A percentile compares a stretch with the other conserved stretches of the same genome.
These are phyloP conservation scores for Exephanes ischioxanthus DNA, from an alignment of 2,888 invertebrate genomes.

Conservation along the genomic window DNA sequence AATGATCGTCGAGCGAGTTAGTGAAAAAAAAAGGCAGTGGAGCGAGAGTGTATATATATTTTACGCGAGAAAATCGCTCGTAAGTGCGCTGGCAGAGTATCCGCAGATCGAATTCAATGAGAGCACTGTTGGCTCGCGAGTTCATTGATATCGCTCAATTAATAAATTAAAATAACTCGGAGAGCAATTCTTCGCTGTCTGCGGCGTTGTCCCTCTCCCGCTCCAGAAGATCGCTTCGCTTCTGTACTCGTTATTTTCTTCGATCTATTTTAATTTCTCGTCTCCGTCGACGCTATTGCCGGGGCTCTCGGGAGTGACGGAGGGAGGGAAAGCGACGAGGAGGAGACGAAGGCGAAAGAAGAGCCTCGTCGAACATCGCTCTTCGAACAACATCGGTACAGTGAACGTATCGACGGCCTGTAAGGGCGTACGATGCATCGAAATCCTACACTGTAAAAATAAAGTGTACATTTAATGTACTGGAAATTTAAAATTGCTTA, in stretches of 20 bases:
- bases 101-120: slow-evolving; percentile 81
- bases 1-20: slow-evolving; percentile 30
- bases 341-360: not conserved
- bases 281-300: not conserved
- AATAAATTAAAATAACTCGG: slow-evolving; percentile 83
- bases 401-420: not conserved
- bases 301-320: not conserved
- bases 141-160: slow-evolving; percentile 84
- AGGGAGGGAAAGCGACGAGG: not conserved
- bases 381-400: not conserved
- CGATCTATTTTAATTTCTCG: slow-evolving; percentile 16
- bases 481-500: too few relatives aligned
- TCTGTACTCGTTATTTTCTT: not conserved
- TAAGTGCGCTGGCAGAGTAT: not conserved
- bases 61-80: slow-evolving; percentile 19
- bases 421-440: too few relatives aligned
- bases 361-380: not conserved
- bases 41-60: slow-evolving; percentile 19
- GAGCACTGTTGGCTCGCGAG: slow-evolving; percentile 82
- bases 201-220: slow-evolving; percentile 58
- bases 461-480: too few relatives aligned
- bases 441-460: too few relatives aligned
- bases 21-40: slow-evolving; percentile 33
- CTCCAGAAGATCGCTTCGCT: not conserved
- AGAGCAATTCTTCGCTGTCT: slow-evolving; percentile 70